These are phyloP conservation scores for Fulmarus glacialis DNA, from an alignment of 2,113 vertebrate species.

Conservation along the genomic window DNA sequence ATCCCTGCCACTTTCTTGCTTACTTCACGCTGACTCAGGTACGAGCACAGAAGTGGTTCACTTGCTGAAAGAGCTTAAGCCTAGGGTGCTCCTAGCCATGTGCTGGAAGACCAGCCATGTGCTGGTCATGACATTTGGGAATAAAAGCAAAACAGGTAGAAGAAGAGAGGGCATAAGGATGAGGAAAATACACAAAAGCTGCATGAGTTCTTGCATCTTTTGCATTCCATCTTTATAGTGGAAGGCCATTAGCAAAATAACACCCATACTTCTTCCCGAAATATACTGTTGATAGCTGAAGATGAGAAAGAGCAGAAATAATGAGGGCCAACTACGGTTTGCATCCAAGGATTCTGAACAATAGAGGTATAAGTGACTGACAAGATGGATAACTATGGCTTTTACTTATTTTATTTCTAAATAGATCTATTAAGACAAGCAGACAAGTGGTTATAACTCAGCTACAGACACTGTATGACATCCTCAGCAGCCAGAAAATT, in stretches of 20 bases:
- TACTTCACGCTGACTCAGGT: fast-evolving
- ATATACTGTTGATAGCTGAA: background rate
- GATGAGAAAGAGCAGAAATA: background rate
- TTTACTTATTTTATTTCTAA: background rate
- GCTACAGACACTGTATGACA: background rate
- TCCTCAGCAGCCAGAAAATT: background rate
- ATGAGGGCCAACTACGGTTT: background rate
- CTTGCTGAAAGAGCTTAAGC: background rate
- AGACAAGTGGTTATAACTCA: background rate
- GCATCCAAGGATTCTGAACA: background rate
- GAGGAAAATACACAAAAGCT: background rate
- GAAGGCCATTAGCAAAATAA: background rate
- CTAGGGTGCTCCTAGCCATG: background rate
- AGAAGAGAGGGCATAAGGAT: background rate
- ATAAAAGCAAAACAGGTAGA: background rate
- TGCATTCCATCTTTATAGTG: background rate
- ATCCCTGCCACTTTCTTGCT: background rate
- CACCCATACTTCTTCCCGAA: background rate
- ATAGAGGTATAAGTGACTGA: background rate
- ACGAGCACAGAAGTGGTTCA: background rate
- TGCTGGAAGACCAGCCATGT: background rate
- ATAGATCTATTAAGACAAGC: background rate
- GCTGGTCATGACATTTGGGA: background rate
- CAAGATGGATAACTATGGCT: background rate
- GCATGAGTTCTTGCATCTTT: background rate